These are phyloP conservation scores for Dynastes hyllus DNA, from an alignment of 2,888 invertebrate genomes.

Conservation along the genomic window DNA sequence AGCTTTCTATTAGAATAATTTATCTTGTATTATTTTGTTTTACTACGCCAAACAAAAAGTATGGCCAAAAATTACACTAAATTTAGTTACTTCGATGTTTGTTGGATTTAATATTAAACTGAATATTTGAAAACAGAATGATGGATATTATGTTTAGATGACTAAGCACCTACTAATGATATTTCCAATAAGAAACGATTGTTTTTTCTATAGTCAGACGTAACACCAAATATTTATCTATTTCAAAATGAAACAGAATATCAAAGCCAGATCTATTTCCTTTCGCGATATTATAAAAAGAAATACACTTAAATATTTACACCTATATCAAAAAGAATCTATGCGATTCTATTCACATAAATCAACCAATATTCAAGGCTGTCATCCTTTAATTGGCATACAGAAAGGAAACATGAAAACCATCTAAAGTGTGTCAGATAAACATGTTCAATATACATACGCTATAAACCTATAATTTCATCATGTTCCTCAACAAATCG, in stretches of 20 bases:
- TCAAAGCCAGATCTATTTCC: neutral
- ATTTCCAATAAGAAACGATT: too few species aligned
- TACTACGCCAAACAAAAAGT: too few species aligned
- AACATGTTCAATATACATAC: conserved; percentile 8
- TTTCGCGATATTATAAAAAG: conserved; percentile 2
- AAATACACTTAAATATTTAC: conserved; percentile 36
- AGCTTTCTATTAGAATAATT: too few species aligned
- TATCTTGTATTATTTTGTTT: too few species aligned
- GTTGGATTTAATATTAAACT: too few species aligned
- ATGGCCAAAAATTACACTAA: too few species aligned
- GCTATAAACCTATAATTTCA: conserved; percentile 22
- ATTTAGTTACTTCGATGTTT: too few species aligned
- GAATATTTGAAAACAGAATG: too few species aligned
- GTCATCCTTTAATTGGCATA: conserved; percentile 19
- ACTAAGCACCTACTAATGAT: too few species aligned
- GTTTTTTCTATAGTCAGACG: too few species aligned
- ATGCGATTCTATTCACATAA: conserved; percentile 7
- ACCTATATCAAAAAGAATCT: conserved; percentile 40
- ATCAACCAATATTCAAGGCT: conserved; percentile 28
- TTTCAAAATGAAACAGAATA: neutral
- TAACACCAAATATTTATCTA: too few species aligned
- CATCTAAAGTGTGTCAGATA: conserved; percentile 13
- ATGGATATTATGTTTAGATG: too few species aligned
- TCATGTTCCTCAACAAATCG: conserved; percentile 27
- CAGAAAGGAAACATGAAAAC: conserved; percentile 21